Evolutionary conservation across 1,140 invertebrate genomes (phyloP).

Genomic region (Pararge aegeria): DNA sequence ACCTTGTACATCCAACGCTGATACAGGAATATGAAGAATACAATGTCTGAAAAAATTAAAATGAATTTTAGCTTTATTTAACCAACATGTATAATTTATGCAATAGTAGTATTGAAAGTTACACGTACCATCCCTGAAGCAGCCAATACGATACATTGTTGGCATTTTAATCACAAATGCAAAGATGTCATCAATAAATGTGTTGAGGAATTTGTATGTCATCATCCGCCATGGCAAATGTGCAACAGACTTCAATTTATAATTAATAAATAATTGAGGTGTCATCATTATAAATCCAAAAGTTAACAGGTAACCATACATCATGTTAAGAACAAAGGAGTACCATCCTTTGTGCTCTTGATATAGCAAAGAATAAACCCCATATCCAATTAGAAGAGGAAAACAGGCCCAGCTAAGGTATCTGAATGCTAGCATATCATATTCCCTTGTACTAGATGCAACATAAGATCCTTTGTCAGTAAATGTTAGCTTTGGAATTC

Average conservation of each 20-base stretch:
- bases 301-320: conserved; percentile 98
- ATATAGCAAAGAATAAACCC: conserved; percentile 97
- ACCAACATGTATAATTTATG: too few species aligned
- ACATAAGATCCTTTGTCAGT: conserved; percentile 98
- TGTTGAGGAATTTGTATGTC: conserved; percentile 99
- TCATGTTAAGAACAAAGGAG: conserved; percentile 94
- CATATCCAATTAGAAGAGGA: conserved; percentile 95
- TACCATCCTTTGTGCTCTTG: conserved; percentile 99
- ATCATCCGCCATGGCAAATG: conserved; percentile 99
- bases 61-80: too few species aligned
- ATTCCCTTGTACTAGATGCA: conserved; percentile 95
- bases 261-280: conserved; percentile 99
- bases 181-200: conserved; percentile 99
- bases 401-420: conserved; percentile 98
- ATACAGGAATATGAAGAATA: conserved; percentile 99
- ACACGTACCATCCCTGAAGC: conserved; percentile 94
- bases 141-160: conserved; percentile 96
- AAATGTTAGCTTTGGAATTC: conserved; percentile 91
- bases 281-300: conserved; percentile 99
- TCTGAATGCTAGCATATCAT: conserved; percentile 97
- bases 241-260: conserved; percentile 99
- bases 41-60: conserved; percentile 87
- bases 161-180: conserved; percentile 99
- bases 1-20: conserved; percentile 99
- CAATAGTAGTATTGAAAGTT: conserved; percentile 23